phyloP scores from a whole-genome alignment of 2,113 vertebrate species.

The Lanius collurio region DNA sequence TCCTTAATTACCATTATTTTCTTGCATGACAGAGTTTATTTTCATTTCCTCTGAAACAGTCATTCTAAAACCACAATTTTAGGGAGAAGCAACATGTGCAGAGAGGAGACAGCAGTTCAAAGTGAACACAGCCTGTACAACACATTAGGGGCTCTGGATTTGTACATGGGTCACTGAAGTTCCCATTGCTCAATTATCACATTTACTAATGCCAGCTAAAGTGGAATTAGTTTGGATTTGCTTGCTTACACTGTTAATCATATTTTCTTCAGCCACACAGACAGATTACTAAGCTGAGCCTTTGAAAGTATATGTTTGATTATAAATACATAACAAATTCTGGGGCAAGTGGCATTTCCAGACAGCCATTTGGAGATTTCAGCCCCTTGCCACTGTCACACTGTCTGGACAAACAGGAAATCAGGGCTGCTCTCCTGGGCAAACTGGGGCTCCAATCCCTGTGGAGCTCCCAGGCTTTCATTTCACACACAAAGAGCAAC shows the following conservation, averaged over 20 bases:
- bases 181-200: not conserved
- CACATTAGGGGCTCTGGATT: not conserved
- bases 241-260: not conserved
- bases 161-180: not conserved
- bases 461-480: not conserved
- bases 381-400: not conserved
- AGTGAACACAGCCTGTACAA: not conserved
- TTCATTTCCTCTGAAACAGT: not conserved
- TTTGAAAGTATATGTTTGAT: not conserved
- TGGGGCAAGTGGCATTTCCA: not conserved
- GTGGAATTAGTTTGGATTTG: not conserved
- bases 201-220: not conserved
- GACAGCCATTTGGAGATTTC: not conserved
- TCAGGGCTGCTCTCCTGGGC: not conserved
- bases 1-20: not conserved
- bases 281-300: not conserved
- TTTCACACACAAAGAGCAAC: not conserved
- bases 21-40: not conserved
- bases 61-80: not conserved
- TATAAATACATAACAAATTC: not conserved
- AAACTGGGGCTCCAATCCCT: not conserved
- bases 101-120: not conserved
- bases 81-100: not conserved
- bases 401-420: not conserved
- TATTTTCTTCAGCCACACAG: not conserved